Base-by-base conservation (phyloP, 2,888 invertebrate genomes). In the Pogonocherus hispidulus region DNA sequence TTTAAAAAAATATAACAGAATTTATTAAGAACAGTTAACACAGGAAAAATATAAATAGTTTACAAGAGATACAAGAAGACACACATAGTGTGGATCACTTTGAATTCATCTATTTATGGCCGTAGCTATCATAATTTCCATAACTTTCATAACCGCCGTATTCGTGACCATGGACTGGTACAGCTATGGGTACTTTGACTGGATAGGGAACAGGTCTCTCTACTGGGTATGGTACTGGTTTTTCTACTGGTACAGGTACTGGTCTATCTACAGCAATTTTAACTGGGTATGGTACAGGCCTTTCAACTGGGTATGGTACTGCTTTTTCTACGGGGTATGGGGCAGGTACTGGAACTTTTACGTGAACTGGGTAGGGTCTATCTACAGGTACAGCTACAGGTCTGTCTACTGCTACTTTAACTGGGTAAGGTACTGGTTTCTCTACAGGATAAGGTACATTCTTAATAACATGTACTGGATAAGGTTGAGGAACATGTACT, bases 251-350 rank as follows among this genome's bases (percentile, higher is more conserved):
- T 44, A 92, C 92, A 19, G 83, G 83, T 46, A 79, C 78, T 3
- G 83, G 85, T 76, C 85, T 86, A 78, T 87, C 87, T 8, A 89
- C 88, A 73, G 89, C 88, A 2, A 90, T 87, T 77, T 89, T 88
- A 8, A 89, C 88, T 55, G 89, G 88, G 80, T 86, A 86, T 41
- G 89, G 89, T 65, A 86, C 84, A 69, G 86, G 87, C 84, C 82
- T 90, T 83, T 90, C 90, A 18, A 93, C 92, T 71, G 92, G 91
- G 77, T 87, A 87, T 16, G 89, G 86, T n/a, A 89, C 87, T 49
- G 87, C 88, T 84, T 84, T 91, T 78, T 90, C 90, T 19, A 92
- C 92, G 22, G 92, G 92, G 86, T 92, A 92, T 55, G 92, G 92
- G 69, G 90, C 89, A 27, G 92, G 92, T 2, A 89, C 88, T 77